phyloP scores from a whole-genome alignment of 2,888 invertebrate genomes.

The Eudemis profundana region DNA sequence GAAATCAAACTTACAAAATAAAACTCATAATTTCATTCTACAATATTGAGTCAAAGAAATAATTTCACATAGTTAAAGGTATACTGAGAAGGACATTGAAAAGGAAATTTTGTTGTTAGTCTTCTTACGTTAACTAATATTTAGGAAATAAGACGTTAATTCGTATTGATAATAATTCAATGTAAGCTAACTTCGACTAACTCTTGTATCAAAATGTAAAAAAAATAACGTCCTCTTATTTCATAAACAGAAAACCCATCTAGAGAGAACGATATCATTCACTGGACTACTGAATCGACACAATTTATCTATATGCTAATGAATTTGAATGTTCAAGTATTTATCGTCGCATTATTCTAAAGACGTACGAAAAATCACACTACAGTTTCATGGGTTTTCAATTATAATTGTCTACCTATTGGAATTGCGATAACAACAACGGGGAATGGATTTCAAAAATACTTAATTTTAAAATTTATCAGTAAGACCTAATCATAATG shows the following conservation, averaged over 20 bases:
- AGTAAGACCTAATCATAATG: not conserved
- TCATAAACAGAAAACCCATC: constrained; percentile 34
- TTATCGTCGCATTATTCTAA: constrained; percentile 20
- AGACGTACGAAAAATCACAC: constrained; percentile 13
- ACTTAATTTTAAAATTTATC: not conserved
- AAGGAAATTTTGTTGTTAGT: constrained; percentile 69
- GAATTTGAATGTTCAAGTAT: constrained; percentile 28
- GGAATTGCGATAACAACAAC: constrained; percentile 17
- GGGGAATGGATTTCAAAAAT: constrained; percentile 6
- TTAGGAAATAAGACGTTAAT: constrained; percentile 76
- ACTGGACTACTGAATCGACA: constrained; percentile 28
- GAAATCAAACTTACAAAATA: constrained; percentile 46
- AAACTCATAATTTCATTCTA: constrained; percentile 18
- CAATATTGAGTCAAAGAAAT: constrained; percentile 48
- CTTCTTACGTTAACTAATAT: constrained; percentile 73
- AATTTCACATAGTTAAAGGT: constrained; percentile 53
- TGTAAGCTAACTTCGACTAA: constrained; percentile 75
- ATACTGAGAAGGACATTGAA: constrained; percentile 57
- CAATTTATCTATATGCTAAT: constrained; percentile 19
- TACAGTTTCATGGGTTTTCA: constrained; percentile 21
- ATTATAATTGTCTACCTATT: constrained; percentile 30
- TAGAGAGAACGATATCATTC: constrained; percentile 34
- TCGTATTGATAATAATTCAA: constrained; percentile 77
- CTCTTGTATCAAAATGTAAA: constrained; percentile 75
- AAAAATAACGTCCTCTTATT: constrained; percentile 57